phyloP scores from a whole-genome alignment of 2,113 vertebrate genomes.

The human region DNA sequence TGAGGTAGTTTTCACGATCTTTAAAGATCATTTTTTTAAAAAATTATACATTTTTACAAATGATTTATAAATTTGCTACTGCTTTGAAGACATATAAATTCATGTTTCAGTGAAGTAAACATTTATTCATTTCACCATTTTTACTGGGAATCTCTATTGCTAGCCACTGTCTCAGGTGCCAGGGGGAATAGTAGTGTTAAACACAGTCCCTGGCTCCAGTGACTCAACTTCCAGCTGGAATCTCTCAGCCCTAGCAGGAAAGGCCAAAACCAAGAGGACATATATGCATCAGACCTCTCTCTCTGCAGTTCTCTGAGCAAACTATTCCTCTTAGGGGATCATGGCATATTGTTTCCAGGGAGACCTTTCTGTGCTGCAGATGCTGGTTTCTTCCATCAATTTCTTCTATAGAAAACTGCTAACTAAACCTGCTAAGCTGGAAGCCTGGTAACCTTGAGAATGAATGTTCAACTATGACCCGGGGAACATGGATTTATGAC shows the following conservation, averaged over 20 bases:
- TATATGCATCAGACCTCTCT: neutral
- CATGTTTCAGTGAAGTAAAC: neutral
- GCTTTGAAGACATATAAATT: neutral
- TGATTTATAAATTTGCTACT: neutral
- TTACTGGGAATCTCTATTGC: neutral
- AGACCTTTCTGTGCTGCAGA: neutral
- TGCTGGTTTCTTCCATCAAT: neutral
- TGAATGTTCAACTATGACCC: neutral
- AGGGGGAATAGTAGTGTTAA: neutral
- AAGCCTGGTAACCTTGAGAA: neutral
- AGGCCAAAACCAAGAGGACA: neutral
- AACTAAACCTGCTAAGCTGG: neutral
- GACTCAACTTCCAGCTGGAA: neutral
- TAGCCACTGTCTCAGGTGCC: neutral
- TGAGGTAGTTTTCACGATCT: conserved; percentile 26
- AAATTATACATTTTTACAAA: neutral
- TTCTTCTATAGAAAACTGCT: neutral
- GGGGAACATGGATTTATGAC: neutral
- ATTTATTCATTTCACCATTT: neutral
- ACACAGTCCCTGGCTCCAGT: neutral
- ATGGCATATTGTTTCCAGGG: conserved; percentile 22
- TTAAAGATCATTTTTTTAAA: neutral
- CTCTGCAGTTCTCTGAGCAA: neutral
- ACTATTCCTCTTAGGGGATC: neutral
- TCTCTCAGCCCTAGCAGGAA: conserved; percentile 11